Conservation (phyloP, 1,140 invertebrate genomes). For the Caenorhabditis remanei region DNA sequence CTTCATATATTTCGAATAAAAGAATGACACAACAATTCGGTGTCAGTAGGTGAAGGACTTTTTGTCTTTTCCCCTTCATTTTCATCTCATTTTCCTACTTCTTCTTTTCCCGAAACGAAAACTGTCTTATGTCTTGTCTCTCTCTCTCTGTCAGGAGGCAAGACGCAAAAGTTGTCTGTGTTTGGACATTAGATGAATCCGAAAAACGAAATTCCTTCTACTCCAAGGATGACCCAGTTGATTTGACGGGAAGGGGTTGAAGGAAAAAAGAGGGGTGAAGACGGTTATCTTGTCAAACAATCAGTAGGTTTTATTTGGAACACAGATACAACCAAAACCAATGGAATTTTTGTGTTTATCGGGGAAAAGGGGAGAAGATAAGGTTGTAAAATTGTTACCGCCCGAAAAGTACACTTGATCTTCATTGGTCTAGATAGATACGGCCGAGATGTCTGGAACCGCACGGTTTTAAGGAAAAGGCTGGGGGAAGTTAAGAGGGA, state of each 20-base stretch:
- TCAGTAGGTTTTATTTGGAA: conserved; percentile 25
- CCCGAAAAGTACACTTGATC: too few relatives aligned
- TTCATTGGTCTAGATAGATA: too few relatives aligned
- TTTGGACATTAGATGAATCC: conserved; percentile 14
- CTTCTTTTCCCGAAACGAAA: background rate
- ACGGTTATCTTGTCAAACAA: conserved; percentile 6
- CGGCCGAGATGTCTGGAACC: too few relatives aligned
- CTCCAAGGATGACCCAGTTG: conserved; percentile 28
- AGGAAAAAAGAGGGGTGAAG: background rate
- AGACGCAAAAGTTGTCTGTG: conserved; percentile 30
- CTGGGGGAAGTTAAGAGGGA: too few relatives aligned
- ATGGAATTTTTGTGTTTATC: background rate
- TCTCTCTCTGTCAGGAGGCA: background rate
- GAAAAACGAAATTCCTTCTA: background rate
- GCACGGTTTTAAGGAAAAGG: too few relatives aligned
- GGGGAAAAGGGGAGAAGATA: background rate
- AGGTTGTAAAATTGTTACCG: too few relatives aligned
- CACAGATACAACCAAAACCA: background rate
- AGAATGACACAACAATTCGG: conserved; percentile 25
- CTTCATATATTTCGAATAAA: too few relatives aligned
- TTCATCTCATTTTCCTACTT: background rate
- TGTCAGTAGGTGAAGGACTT: conserved; percentile 37
- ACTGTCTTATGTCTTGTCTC: background rate
- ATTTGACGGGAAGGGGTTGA: conserved; percentile 7
- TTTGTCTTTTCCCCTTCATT: conserved; percentile 22